Conservation (phyloP, 2,797 vertebrate species). For the Hydrophis major region DNA sequence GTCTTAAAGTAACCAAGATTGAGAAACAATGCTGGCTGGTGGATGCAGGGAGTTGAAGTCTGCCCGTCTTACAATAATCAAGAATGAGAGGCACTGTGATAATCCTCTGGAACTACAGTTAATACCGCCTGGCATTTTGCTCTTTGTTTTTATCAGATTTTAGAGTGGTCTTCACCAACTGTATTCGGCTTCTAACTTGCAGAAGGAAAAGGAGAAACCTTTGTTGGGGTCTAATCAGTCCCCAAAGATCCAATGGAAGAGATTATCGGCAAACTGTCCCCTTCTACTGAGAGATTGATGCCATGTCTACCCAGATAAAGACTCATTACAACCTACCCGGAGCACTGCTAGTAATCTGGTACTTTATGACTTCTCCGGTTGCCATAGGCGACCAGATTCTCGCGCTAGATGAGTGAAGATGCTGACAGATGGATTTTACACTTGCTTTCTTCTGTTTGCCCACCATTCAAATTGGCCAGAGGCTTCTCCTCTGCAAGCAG, state of each 20-base stretch:
- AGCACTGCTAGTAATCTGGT: background rate
- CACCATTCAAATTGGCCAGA: background rate
- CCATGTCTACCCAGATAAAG: background rate
- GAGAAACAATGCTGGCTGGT: background rate
- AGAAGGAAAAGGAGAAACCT: background rate
- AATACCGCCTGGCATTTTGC: too few relatives aligned
- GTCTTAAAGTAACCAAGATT: too few relatives aligned
- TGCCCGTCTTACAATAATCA: background rate
- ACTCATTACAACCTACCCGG: background rate
- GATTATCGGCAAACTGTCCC: background rate
- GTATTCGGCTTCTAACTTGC: background rate
- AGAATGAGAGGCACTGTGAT: background rate
- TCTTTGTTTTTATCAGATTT: background rate
- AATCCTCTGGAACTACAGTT: background rate
- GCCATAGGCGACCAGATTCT: background rate
- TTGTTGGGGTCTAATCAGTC: background rate
- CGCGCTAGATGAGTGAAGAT: too few relatives aligned
- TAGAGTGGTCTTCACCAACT: background rate
- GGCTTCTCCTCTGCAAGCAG: background rate
- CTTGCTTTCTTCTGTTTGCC: background rate
- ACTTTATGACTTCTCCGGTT: background rate
- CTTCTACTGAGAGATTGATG: background rate
- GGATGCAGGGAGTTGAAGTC: background rate
- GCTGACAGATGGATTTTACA: background rate
- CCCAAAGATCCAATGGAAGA: background rate